Evolutionary conservation across 23 tunicate species (phyloP).

Genomic region (Pegea sp.): DNA sequence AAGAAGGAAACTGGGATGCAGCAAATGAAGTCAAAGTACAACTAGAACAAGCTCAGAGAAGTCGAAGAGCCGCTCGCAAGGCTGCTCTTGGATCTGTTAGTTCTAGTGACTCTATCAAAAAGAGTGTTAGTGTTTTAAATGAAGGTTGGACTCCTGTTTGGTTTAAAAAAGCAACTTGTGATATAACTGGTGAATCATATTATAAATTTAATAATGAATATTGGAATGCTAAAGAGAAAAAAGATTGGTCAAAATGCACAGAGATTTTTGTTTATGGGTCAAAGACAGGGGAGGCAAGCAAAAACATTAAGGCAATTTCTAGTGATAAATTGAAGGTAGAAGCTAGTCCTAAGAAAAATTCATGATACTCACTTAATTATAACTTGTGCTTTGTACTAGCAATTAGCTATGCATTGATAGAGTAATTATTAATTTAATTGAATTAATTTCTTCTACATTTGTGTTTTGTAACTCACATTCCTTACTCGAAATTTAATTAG

Average conservation of each 20-base stretch:
- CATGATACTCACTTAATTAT: too few relatives aligned
- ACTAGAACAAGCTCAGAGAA: conserved; percentile 83
- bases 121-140: conserved; percentile 19
- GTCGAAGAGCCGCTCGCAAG: conserved; percentile 47
- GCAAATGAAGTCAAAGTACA: conserved; percentile 66
- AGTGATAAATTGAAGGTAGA: too few relatives aligned
- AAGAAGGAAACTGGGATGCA: conserved; percentile 70
- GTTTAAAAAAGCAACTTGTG: conserved; percentile 37
- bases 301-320: too few relatives aligned
- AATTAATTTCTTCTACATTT: too few relatives aligned
- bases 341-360: too few relatives aligned
- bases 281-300: too few relatives aligned
- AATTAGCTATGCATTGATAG: too few relatives aligned
- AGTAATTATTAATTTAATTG: too few relatives aligned
- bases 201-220: conserved; percentile 22
- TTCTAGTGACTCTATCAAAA: conserved; percentile 10
- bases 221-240: conserved; percentile 58
- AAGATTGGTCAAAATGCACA: conserved; percentile 52
- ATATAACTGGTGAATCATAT: conserved; percentile 21
- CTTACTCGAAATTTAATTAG: too few relatives aligned
- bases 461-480: too few relatives aligned
- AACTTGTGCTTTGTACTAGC: too few relatives aligned
- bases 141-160: conserved; percentile 69
- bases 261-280: conserved; percentile 27
- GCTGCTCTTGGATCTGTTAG: conserved; percentile 4